Base-by-base conservation (phyloP, 2,888 invertebrate species). In the Drosophila mercatorum region DNA sequence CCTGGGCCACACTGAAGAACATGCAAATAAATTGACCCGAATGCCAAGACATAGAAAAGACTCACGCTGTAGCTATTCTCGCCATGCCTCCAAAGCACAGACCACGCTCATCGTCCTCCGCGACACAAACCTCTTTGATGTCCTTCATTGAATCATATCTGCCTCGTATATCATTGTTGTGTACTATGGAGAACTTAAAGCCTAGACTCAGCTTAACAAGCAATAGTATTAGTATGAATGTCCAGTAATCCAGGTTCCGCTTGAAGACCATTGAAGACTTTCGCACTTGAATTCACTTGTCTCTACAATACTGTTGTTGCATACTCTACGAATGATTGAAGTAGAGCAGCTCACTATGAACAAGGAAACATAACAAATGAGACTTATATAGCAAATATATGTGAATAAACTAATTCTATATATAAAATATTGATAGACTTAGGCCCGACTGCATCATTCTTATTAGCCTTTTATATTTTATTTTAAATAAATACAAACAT, bases 141-240 rank as follows among this genome's bases (percentile, higher is more conserved):
- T 93, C 94, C 7, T 95, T 95, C 0, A 96, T 96, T 91, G 97
- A 95, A 63, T 96, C 96, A 87, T 95, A 97, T 70, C 95, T 94
- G 1, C 96, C 95, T 91, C 97, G 97, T 94, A 97, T 96, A 91
- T 98, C 98, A 91, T 97, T 98, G 78, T 96, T 97, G 92, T 98
- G 97, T 0, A 97, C 92, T 57, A 97, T 94, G 10, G 72, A 66
- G 3, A 84, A 73, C 68, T 83, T 78, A 10, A 87, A 64, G 0
- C 72, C 68, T 41, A 10, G 0, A 1, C 41, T 14, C 12, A 2
- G 14, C 0, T 26, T n/a, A 0, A 44, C 6, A 8, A 67, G 4
- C 0, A 62, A n/a, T 6, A 52, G 1, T 6, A 73, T 2, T n/a
- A 68, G 7, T 38, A 78, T 3, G 5, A 67, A n/a, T 7, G 11